phyloP scores from a whole-genome alignment of 2,888 invertebrate species.

The Tenthredo scrophulariae region DNA sequence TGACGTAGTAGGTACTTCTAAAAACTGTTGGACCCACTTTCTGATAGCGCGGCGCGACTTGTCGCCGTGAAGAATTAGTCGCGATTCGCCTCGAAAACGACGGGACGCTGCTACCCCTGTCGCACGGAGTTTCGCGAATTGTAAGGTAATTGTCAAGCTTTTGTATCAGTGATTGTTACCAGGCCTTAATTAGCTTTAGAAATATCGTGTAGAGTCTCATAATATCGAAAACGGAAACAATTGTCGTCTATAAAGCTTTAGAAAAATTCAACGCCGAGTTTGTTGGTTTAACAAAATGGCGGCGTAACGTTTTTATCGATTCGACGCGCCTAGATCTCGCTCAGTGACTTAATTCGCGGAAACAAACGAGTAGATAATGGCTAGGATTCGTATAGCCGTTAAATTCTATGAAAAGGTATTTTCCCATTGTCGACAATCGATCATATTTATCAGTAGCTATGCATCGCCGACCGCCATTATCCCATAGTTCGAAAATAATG shows the following conservation, averaged over 20 bases:
- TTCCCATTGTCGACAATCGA: background rate
- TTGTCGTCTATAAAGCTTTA: background rate
- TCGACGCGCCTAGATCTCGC: too few species aligned
- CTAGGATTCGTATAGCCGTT: background rate
- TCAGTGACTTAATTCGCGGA: too few species aligned
- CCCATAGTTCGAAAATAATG: too few species aligned
- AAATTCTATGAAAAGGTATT: background rate
- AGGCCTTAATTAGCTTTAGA: background rate
- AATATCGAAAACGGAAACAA: background rate
- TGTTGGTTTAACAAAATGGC: background rate
- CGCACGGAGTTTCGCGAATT: background rate
- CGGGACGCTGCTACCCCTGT: background rate
- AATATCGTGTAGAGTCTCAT: background rate
- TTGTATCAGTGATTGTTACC: background rate
- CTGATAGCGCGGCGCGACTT: background rate
- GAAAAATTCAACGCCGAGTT: background rate
- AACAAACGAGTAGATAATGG: too few species aligned
- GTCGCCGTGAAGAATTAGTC: background rate
- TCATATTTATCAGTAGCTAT: background rate
- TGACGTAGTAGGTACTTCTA: too few species aligned
- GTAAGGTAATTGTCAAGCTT: background rate
- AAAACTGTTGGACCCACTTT: too few species aligned
- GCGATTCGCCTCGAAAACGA: background rate
- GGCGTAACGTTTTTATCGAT: background rate
- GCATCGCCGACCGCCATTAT: too few species aligned